These are phyloP conservation scores for Conistra vaccinii DNA, from an alignment of 2,888 invertebrate genomes.

Conservation along the genomic window DNA sequence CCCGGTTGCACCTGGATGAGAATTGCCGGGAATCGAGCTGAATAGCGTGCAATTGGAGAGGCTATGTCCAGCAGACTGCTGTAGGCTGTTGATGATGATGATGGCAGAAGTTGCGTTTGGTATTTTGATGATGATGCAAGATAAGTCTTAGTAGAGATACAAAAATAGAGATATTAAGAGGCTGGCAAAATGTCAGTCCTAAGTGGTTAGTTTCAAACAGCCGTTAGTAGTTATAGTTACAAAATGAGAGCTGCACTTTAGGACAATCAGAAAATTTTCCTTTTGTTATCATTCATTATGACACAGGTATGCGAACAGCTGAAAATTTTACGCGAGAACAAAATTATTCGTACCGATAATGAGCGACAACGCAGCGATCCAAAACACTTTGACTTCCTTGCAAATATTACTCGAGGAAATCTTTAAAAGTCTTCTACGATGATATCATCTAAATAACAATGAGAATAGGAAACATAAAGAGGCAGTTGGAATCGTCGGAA, in stretches of 20 bases:
- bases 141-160: neutral
- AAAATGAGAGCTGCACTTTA: neutral
- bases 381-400: constrained; percentile 10
- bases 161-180: neutral
- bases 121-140: neutral
- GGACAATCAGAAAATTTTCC: neutral
- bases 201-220: neutral
- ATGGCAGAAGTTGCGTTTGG: neutral
- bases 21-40: too few relatives aligned
- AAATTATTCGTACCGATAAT: constrained; percentile 4
- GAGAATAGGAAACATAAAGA: constrained; percentile 14
- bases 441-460: constrained; percentile 21
- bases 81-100: neutral
- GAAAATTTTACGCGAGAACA: neutral
- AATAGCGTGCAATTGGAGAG: too few relatives aligned
- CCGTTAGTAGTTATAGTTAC: neutral
- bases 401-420: constrained; percentile 10
- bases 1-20: too few relatives aligned
- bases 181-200: neutral
- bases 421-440: constrained; percentile 6
- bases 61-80: neutral
- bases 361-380: constrained; percentile 4
- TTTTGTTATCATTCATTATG: neutral
- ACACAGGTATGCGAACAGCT: neutral
- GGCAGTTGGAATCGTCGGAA: constrained; percentile 3